phyloP scores from a whole-genome alignment of 2,797 vertebrate genomes.

The Melanogrammus aeglefinus region DNA sequence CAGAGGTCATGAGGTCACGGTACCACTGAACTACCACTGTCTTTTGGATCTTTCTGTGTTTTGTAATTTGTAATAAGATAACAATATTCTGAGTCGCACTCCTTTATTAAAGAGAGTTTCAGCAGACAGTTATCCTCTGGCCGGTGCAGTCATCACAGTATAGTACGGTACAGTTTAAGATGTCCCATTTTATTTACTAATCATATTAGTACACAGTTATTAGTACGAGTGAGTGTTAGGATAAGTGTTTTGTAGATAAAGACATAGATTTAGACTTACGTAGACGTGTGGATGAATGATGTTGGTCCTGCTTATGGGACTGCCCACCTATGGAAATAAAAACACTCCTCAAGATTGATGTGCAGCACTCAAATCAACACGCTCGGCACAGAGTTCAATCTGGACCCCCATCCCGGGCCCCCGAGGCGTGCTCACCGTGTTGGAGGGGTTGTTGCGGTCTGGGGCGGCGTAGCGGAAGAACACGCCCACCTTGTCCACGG shows the following conservation, averaged over 20 bases:
- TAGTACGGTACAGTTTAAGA: neutral
- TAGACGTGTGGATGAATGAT: constrained; percentile 99
- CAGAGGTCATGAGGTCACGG: neutral
- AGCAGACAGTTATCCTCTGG: no score
- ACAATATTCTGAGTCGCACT: no score
- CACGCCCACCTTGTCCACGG: constrained; percentile 95
- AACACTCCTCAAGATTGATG: neutral
- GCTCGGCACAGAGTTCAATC: no score
- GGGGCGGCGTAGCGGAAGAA: constrained; percentile 95
- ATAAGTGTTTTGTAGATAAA: neutral
- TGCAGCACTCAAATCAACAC: neutral
- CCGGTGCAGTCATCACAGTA: neutral
- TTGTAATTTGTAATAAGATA: no score
- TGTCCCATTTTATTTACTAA: neutral
- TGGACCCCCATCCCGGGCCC: neutral
- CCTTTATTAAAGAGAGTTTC: no score
- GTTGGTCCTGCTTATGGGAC: constrained; percentile 91
- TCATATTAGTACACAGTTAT: neutral
- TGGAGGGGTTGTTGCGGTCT: constrained; percentile 89
- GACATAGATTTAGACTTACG: constrained; percentile 73
- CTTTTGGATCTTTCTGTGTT: no score
- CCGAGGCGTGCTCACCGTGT: constrained; percentile 76
- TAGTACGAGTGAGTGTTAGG: no score
- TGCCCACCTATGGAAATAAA: constrained; percentile 82
- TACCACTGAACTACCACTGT: neutral